A percentile compares a stretch with the other conserved stretches of the same genome.
phyloP scores from a whole-genome alignment of 2,797 vertebrate species.

The Sarcoramphus papa region DNA sequence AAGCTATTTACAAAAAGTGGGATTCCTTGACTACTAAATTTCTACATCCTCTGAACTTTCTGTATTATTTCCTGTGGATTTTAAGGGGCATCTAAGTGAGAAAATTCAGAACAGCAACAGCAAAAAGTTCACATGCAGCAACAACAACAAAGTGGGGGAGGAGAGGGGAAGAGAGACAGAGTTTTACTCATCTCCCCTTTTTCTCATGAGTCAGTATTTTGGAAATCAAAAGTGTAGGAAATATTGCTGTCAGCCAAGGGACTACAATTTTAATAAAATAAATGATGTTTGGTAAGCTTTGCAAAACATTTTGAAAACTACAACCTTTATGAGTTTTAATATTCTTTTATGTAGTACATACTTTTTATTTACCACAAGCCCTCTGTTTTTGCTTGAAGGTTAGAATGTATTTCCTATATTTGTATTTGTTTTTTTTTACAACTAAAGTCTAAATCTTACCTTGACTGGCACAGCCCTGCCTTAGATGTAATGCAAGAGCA shows the following conservation, averaged over 20 bases:
- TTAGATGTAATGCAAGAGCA: background rate
- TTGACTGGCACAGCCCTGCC: background rate
- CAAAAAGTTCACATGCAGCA: background rate
- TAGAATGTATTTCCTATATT: background rate
- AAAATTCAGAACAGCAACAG: background rate
- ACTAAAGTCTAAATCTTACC: background rate
- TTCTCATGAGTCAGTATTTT: background rate
- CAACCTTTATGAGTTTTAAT: background rate
- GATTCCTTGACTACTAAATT: background rate
- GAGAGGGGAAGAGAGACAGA: background rate
- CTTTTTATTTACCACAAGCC: background rate
- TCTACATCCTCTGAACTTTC: background rate
- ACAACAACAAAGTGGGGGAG: accelerated
- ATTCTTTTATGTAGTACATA: background rate
- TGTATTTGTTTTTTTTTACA: background rate
- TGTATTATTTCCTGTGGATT: background rate
- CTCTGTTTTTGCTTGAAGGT: background rate
- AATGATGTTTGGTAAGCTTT: background rate
- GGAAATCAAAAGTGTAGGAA: background rate
- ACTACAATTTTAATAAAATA: background rate
- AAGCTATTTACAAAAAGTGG: background rate
- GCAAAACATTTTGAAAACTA: background rate
- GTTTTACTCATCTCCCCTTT: background rate
- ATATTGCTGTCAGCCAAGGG: background rate
- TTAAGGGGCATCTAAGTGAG: background rate